These are phyloP conservation scores for Camptogramma bilineatum DNA, from an alignment of 2,888 invertebrate species.

Conservation along the genomic window DNA sequence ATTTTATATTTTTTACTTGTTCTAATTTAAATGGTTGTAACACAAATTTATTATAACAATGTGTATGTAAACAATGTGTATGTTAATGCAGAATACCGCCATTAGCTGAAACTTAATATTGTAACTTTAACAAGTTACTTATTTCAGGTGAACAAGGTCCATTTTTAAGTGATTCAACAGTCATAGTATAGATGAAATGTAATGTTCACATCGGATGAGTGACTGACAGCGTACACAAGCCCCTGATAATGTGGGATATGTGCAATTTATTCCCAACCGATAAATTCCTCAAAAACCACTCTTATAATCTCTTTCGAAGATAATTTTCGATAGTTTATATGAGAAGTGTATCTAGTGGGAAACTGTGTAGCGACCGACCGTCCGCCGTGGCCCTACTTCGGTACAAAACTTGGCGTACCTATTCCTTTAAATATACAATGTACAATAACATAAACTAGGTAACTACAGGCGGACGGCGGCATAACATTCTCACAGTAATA, in stretches of 20 bases:
- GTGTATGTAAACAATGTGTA: too few species aligned
- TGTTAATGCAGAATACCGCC: too few species aligned
- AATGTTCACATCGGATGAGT: slow-evolving; percentile 20
- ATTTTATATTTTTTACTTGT: too few species aligned
- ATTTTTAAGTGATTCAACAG: slow-evolving; percentile 1
- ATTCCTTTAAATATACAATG: slow-evolving; percentile 81
- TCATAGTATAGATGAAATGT: slow-evolving; percentile 8
- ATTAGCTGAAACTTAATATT: not conserved
- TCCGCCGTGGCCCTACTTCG: slow-evolving; percentile 67
- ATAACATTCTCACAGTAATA: slow-evolving; percentile 82
- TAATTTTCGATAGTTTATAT: slow-evolving; percentile 2
- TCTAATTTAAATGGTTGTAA: too few species aligned
- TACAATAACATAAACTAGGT: slow-evolving; percentile 64
- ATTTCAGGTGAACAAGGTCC: not conserved
- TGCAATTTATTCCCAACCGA: slow-evolving; percentile 54
- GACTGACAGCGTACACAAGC: slow-evolving; percentile 69
- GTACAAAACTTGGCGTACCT: slow-evolving; percentile 78
- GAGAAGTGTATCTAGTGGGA: slow-evolving; percentile 20
- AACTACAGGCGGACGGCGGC: slow-evolving; percentile 72
- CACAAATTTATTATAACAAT: too few species aligned
- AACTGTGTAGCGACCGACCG: slow-evolving; percentile 74
- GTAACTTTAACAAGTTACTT: not conserved
- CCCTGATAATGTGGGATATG: slow-evolving; percentile 84
- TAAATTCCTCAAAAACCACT: slow-evolving; percentile 20
- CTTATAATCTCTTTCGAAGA: slow-evolving; percentile 2